Conservation (phyloP, 2,113 vertebrate species). For the Amphiprion percula region DNA sequence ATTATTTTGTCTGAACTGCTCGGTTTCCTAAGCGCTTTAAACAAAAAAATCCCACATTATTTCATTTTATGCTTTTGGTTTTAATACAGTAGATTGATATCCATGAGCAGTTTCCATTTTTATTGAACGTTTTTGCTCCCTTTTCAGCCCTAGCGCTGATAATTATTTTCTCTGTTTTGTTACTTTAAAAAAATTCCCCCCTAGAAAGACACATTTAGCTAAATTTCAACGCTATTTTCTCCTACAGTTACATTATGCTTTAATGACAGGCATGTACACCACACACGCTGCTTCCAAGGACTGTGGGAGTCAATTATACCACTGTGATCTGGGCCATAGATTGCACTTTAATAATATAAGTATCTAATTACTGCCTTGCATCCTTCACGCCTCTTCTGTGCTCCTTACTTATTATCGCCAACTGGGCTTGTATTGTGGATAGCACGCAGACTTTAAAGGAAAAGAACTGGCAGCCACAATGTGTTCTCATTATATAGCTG, state of each 20-base stretch:
- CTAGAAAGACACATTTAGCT: too few species aligned
- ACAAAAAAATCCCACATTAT: too few species aligned
- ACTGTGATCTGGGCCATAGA: constrained; percentile 65
- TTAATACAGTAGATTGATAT: too few species aligned
- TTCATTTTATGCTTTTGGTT: too few species aligned
- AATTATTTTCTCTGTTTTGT: too few species aligned
- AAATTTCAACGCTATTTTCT: neutral
- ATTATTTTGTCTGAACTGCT: too few species aligned
- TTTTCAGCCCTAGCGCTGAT: too few species aligned
- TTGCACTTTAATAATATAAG: constrained; percentile 73
- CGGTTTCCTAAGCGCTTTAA: too few species aligned
- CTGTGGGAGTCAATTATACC: constrained; percentile 67
- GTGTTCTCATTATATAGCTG: neutral
- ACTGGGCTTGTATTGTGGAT: constrained; percentile 48
- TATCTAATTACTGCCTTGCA: constrained; percentile 68
- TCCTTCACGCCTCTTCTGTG: constrained; percentile 60
- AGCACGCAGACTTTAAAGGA: constrained; percentile 30
- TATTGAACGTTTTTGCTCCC: too few species aligned
- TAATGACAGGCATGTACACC: constrained; percentile 14
- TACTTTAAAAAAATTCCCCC: neutral
- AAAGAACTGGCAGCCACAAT: constrained; percentile 5
- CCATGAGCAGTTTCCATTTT: too few species aligned
- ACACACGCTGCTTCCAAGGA: constrained; percentile 32
- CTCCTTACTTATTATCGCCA: constrained; percentile 64
- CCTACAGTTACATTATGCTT: neutral